phyloP scores from a whole-genome alignment of 2,797 vertebrate species.

The Mormyrops attenuatus region DNA sequence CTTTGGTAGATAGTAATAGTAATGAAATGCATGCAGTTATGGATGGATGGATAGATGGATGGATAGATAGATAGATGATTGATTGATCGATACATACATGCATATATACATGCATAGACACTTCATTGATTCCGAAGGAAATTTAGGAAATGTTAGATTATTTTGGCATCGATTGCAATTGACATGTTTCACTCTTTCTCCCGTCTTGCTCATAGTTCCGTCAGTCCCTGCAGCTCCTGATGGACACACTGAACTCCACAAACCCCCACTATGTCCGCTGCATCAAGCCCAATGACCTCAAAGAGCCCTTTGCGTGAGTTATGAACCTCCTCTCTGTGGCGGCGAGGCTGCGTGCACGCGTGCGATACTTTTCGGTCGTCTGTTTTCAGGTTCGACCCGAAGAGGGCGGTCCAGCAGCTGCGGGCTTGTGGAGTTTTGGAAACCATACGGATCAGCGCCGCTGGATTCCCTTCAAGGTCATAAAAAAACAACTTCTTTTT shows the following conservation, averaged over 20 bases:
- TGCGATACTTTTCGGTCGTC: not conserved
- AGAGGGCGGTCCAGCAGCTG: slow-evolving; percentile 68
- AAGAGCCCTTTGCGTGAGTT: slow-evolving; percentile 64
- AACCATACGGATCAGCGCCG: slow-evolving; percentile 70
- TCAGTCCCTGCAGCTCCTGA: slow-evolving; percentile 64
- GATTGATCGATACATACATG: not conserved
- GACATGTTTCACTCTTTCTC: not conserved
- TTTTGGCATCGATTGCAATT: not conserved
- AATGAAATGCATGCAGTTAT: not conserved
- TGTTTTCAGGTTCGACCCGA: slow-evolving; percentile 66
- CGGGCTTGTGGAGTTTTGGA: slow-evolving; percentile 70
- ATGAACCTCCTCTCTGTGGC: not conserved
- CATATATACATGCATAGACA: not conserved
- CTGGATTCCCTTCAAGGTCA: slow-evolving; percentile 71
- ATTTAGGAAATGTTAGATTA: not conserved
- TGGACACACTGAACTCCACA: slow-evolving; percentile 67
- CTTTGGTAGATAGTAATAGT: not conserved
- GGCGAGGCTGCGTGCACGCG: not conserved
- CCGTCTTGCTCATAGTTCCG: slow-evolving; percentile 54
- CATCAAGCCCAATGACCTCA: slow-evolving; percentile 71
- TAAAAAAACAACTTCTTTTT: not conserved
- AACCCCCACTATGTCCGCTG: slow-evolving; percentile 74
- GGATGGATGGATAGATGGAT: not conserved
- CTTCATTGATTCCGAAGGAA: not conserved
- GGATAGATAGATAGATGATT: not conserved